These are phyloP conservation scores for Caenorhabditis doughertyi DNA, from an alignment of 2,888 invertebrate genomes.

Conservation along the genomic window DNA sequence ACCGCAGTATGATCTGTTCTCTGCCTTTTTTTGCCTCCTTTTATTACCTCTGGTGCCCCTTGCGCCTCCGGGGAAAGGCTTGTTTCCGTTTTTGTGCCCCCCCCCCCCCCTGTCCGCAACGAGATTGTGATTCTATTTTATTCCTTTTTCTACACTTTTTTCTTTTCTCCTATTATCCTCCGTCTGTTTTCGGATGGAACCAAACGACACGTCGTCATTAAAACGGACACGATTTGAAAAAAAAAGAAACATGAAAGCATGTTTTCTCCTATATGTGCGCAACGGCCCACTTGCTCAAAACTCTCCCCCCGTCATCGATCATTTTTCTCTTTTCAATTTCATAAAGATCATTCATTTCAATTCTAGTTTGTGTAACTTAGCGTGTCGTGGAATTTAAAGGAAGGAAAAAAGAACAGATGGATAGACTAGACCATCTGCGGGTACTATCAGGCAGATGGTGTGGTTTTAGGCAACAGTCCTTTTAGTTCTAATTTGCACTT, in stretches of 20 bases:
- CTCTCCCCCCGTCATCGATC: constrained; percentile 33
- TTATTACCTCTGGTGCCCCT: constrained; percentile 46
- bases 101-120: too few relatives aligned
- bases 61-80: constrained; percentile 10
- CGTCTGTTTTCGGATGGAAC: constrained; percentile 17
- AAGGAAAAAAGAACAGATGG: constrained; percentile 27
- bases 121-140: constrained; percentile 39
- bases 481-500: background rate
- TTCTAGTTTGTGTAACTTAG: constrained; percentile 19
- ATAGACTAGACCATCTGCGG: background rate
- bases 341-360: constrained; percentile 23
- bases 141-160: constrained; percentile 20
- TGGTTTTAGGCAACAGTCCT: background rate
- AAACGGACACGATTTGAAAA: constrained; percentile 28
- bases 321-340: constrained; percentile 13
- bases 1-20: constrained; percentile 33
- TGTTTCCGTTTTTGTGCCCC: constrained; percentile 60
- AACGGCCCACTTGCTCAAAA: background rate
- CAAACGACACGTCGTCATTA: constrained; percentile 52
- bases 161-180: constrained; percentile 27
- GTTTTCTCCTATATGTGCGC: constrained; percentile 14
- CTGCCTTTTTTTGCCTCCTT: constrained; percentile 24
- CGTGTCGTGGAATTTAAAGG: background rate
- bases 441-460: background rate
- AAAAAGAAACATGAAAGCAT: constrained; percentile 18